A percentile compares a stretch with the other conserved stretches of the same genome.
Conservation (phyloP, 2,797 vertebrate genomes). For the Sphenodon punctatus region DNA sequence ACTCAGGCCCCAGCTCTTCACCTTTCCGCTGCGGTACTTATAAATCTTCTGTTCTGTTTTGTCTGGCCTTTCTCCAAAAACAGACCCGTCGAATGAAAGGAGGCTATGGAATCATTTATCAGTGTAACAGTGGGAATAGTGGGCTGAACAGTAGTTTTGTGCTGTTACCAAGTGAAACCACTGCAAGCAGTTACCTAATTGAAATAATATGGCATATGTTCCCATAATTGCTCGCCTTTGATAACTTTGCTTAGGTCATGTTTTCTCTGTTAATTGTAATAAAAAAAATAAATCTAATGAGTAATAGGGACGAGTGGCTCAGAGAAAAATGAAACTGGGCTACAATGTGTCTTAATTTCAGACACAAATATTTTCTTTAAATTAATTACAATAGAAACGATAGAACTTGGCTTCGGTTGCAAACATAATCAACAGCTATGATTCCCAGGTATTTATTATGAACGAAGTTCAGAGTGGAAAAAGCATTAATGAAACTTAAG, state of each 20-base stretch:
- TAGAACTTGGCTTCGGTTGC: conserved; percentile 78
- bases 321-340: conserved; percentile 68
- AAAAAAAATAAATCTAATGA: conserved; percentile 73
- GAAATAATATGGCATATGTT: conserved; percentile 76
- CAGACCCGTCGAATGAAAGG: conserved; percentile 72
- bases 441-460: conserved; percentile 74
- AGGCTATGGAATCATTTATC: conserved; percentile 80
- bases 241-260: conserved; percentile 77
- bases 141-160: conserved; percentile 79
- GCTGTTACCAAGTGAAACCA: conserved; percentile 70
- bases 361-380: conserved; percentile 87
- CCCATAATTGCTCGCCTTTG: conserved; percentile 72
- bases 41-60: conserved; percentile 81
- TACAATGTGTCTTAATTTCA: conserved; percentile 67
- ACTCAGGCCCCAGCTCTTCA: conserved; percentile 60
- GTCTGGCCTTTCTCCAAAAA: conserved; percentile 80
- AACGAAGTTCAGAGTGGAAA: conserved; percentile 65
- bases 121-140: conserved; percentile 77
- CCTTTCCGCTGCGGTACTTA: conserved; percentile 62
- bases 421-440: conserved; percentile 81
- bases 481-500: conserved; percentile 57
- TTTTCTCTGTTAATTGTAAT: conserved; percentile 80
- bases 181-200: conserved; percentile 76
- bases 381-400: conserved; percentile 84
- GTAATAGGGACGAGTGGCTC: conserved; percentile 48